A percentile compares a stretch with the other conserved stretches of the same genome.
Evolutionary conservation across 2,113 vertebrate genomes (phyloP).

Genomic region (Chiloscyllium plagiosum): DNA sequence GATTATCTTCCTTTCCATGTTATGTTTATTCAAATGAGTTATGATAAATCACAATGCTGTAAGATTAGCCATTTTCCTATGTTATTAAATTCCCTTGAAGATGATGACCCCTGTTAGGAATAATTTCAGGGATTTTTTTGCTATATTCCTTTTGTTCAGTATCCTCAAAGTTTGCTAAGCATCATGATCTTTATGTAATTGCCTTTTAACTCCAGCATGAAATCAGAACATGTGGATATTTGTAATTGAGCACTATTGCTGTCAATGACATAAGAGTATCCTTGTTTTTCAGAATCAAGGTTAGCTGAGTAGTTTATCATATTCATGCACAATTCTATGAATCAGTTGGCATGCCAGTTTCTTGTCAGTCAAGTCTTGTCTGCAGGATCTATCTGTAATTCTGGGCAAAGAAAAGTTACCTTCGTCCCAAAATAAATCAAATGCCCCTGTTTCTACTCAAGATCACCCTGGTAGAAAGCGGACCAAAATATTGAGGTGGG

Average conservation of each 20-base stretch:
- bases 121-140: not conserved
- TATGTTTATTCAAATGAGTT: not conserved
- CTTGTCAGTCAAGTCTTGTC: not conserved
- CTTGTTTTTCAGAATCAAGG: not conserved
- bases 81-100: not conserved
- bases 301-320: not conserved
- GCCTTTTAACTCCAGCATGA: not conserved
- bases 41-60: not conserved
- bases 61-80: not conserved
- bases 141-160: not conserved
- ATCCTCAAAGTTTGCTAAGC: not conserved
- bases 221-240: not conserved
- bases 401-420: not conserved
- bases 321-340: no score
- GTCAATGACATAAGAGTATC: not conserved
- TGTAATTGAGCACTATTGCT: conserved; percentile 20
- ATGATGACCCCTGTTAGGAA: not conserved
- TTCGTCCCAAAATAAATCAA: not conserved
- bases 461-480: not conserved
- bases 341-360: not conserved
- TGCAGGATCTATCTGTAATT: not conserved
- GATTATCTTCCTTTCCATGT: not conserved
- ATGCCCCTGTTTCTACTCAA: not conserved
- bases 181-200: not conserved
- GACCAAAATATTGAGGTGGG: not conserved